These are phyloP conservation scores for Phyllotreta striolata DNA, from an alignment of 2,888 invertebrate genomes.

Conservation along the genomic window DNA sequence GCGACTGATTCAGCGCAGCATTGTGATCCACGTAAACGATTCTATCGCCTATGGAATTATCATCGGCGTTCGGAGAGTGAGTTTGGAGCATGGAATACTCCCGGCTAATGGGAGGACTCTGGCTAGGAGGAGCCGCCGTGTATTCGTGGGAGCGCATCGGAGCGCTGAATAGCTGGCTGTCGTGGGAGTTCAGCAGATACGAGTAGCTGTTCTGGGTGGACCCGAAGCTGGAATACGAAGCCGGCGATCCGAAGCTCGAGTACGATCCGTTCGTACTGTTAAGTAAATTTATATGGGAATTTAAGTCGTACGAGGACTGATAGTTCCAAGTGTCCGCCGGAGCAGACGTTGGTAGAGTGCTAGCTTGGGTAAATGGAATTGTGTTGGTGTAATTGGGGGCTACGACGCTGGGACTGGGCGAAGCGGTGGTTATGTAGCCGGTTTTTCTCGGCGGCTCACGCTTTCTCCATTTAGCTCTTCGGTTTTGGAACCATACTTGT, in stretches of 20 bases:
- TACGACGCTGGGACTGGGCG: slow-evolving; percentile 70
- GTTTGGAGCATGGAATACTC: slow-evolving; percentile 73
- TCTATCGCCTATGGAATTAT: slow-evolving; percentile 59
- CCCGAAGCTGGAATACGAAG: slow-evolving; percentile 72
- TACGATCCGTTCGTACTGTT: slow-evolving; percentile 73
- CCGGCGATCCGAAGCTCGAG: slow-evolving; percentile 68
- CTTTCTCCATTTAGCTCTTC: slow-evolving; percentile 94
- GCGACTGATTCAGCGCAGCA: slow-evolving; percentile 55
- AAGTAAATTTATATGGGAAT: slow-evolving; percentile 76
- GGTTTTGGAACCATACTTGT: slow-evolving; percentile 89
- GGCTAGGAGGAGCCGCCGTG: slow-evolving; percentile 64
- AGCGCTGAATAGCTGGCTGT: slow-evolving; percentile 71
- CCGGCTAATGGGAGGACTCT: slow-evolving; percentile 71
- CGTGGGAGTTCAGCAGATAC: slow-evolving; percentile 76
- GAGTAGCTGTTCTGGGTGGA: slow-evolving; percentile 67
- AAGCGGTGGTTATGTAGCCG: slow-evolving; percentile 76
- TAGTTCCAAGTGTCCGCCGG: slow-evolving; percentile 81
- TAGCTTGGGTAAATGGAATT: slow-evolving; percentile 66
- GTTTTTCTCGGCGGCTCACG: slow-evolving; percentile 92
- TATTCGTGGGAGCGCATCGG: slow-evolving; percentile 68
- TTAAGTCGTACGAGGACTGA: slow-evolving; percentile 79
- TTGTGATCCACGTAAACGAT: slow-evolving; percentile 62
- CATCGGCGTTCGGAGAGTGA: slow-evolving; percentile 66
- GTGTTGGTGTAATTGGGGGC: slow-evolving; percentile 64
- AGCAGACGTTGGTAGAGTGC: slow-evolving; percentile 50